Conservation (phyloP, 2,113 vertebrate species). For the Cichladusa arquata region DNA sequence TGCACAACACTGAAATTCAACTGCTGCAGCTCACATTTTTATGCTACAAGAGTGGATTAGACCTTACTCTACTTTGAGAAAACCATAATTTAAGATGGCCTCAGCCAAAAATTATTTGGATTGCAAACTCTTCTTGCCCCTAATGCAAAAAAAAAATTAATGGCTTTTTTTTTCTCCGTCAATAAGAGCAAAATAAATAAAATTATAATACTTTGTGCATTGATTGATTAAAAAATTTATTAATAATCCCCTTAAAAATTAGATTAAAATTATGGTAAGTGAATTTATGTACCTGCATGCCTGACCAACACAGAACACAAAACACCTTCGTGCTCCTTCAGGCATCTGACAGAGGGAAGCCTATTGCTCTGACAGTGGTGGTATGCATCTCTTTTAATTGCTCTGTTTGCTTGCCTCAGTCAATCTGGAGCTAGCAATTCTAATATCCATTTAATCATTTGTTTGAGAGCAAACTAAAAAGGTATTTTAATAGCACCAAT, state of each 20-base stretch:
- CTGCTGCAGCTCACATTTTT: neutral
- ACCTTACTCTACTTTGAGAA: neutral
- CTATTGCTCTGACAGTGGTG: neutral
- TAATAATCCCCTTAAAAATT: neutral
- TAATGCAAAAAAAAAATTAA: neutral
- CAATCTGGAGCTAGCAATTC: neutral
- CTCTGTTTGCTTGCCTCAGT: neutral
- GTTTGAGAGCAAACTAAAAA: neutral
- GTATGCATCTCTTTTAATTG: neutral
- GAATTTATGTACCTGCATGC: neutral
- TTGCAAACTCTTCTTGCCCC: neutral
- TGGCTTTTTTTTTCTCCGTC: neutral
- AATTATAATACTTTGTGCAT: neutral
- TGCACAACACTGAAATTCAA: neutral
- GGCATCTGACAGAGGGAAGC: neutral
- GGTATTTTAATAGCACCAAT: neutral
- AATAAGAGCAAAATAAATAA: neutral
- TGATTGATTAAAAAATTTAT: neutral
- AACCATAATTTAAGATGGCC: neutral
- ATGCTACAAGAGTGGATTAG: neutral
- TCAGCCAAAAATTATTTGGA: neutral
- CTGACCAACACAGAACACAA: neutral
- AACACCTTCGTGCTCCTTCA: neutral
- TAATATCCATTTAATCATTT: neutral
- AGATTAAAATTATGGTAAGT: neutral